These are phyloP conservation scores for Gandaritis pyraliata DNA, from an alignment of 2,888 invertebrate species.

Conservation along the genomic window DNA sequence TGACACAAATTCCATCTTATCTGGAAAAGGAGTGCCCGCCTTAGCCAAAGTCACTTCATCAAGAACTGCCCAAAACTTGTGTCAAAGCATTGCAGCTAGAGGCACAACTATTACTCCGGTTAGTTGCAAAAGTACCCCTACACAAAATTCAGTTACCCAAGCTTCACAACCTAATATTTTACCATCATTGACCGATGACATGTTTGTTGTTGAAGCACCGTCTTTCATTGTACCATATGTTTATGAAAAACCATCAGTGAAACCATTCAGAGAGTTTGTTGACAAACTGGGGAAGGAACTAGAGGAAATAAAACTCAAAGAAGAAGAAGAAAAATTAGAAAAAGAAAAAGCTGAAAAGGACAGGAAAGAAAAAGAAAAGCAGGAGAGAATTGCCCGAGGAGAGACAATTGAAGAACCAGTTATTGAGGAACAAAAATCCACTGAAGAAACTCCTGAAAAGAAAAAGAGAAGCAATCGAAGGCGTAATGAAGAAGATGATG, in stretches of 20 bases:
- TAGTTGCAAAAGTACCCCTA: constrained; percentile 59
- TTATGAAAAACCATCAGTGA: constrained; percentile 94
- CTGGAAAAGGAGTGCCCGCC: constrained; percentile 63
- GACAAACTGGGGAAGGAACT: constrained; percentile 87
- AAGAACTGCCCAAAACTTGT: constrained; percentile 70
- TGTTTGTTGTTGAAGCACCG: constrained; percentile 96
- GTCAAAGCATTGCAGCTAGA: constrained; percentile 78
- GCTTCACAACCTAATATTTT: constrained; percentile 81
- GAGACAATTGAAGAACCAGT: constrained; percentile 49
- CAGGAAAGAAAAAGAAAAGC: constrained; percentile 73
- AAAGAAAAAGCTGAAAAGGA: constrained; percentile 67
- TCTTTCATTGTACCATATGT: constrained; percentile 97
- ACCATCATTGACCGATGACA: constrained; percentile 94
- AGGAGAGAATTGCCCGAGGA: constrained; percentile 67
- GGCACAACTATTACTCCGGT: constrained; percentile 84
- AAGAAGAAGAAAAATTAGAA: constrained; percentile 66
- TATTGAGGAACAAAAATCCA: constrained; percentile 53
- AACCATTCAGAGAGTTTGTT: constrained; percentile 90
- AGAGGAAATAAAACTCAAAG: constrained; percentile 75
- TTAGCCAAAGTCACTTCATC: constrained; percentile 42
- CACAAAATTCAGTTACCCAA: constrained; percentile 44
- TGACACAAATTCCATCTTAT: constrained; percentile 90
- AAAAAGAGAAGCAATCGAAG: constrained; percentile 51
- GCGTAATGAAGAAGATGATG: constrained; percentile 82
- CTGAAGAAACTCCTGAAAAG: constrained; percentile 67